Evolutionary conservation across 2,113 vertebrate genomes (phyloP).

Genomic region (Chlamydotis undulata): DNA sequence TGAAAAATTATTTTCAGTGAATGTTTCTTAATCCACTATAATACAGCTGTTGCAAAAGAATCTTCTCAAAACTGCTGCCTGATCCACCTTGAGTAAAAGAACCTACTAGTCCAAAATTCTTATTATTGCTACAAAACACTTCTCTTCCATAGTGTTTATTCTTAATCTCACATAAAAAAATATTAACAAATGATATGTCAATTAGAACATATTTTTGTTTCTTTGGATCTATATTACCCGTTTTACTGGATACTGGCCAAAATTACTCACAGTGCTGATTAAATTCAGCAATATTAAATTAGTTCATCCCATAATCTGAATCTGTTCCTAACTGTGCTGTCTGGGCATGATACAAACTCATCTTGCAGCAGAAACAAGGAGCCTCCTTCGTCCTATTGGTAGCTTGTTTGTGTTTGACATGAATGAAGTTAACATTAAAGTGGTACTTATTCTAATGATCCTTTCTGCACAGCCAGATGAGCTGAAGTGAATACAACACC

Average conservation of each 20-base stretch:
- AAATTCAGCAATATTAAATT: slow-evolving; percentile 37
- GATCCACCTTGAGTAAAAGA: slow-evolving; percentile 17
- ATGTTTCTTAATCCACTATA: not conserved
- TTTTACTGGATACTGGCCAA: slow-evolving; percentile 13
- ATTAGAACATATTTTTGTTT: not conserved
- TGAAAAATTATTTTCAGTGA: slow-evolving; percentile 11
- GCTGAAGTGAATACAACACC: not conserved
- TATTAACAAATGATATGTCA: not conserved
- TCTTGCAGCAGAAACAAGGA: not conserved
- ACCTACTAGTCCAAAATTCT: not conserved
- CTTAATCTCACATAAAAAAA: not conserved
- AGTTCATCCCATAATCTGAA: not conserved
- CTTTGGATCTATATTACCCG: slow-evolving; percentile 44
- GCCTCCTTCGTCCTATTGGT: not conserved
- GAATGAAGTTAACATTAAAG: not conserved
- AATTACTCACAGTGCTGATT: not conserved
- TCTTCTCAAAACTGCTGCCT: slow-evolving; percentile 63
- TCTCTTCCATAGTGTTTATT: not conserved
- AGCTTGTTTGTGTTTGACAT: not conserved
- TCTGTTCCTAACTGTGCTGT: not conserved
- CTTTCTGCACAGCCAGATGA: not conserved
- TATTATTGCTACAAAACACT: slow-evolving; percentile 55
- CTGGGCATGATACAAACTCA: not conserved
- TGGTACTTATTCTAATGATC: not conserved
- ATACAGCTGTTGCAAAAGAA: slow-evolving; percentile 16